Base-by-base conservation (phyloP, 2,113 vertebrate genomes). In the Silurus asotus region DNA sequence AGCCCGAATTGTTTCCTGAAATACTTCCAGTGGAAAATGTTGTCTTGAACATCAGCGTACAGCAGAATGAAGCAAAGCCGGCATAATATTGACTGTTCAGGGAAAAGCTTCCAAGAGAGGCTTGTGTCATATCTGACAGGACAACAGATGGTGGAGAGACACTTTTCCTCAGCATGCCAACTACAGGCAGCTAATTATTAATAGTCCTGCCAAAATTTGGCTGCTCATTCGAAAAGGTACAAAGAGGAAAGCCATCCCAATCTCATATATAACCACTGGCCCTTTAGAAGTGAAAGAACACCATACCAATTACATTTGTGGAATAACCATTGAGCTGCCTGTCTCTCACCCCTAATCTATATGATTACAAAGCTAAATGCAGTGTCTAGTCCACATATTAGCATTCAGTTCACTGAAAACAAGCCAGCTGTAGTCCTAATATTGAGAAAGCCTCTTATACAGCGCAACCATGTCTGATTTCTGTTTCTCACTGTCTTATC, bases 101-200 rank as follows among this genome's bases (percentile, higher is more conserved):
- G 37, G 28, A 51, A 84, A 67, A 88, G 81, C 81, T 86, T 82
- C 83, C 84, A 82, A 70, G 65, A 82, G 75, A 86, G 55, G 84
- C 72, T 25, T 64, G 87, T 88, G 88, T 89, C 86, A 87, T 79
- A 87, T 86, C 86, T 87, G 87, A 88, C 87, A 93, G 90, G 90
- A 87, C 89, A 90, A 93, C 94, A 95, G 94, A 95, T 95, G 94
- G 94, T 89, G 90, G 88, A 89, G 88, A 92, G 90, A 87, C 90
- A 92, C 92, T 92, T 94, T 90, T 92, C 91, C 91, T 92, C 93
- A 91, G 89, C 91, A 93, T 85, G 91, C 83, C 84, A 92, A 89
- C 53, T 56, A 72, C 90, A 84, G 90, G 87, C 88, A 89, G 89
- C 86, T 90, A 89, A 83, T 90, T 92, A 87, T 90, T 91, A 88